A percentile compares a stretch with the other conserved stretches of the same genome.
Conservation (phyloP, 2,888 invertebrate species). For the Tetragonisca angustula region DNA sequence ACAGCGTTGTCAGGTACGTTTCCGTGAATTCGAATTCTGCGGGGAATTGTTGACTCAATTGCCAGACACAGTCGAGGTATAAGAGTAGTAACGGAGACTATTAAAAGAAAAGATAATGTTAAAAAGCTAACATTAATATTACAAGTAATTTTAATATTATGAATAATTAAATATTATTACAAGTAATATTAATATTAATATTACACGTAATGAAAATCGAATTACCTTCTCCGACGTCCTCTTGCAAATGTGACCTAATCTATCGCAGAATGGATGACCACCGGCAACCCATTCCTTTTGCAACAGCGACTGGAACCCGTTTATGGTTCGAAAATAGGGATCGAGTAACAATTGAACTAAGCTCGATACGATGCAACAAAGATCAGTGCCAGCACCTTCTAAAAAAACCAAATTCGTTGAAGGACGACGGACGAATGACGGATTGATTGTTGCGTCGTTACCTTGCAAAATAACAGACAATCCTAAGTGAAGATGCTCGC, state of each 20-base stretch:
- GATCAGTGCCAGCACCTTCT: constrained; percentile 93
- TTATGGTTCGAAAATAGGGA: constrained; percentile 91
- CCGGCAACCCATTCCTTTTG: constrained; percentile 98
- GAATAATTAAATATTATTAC: too few species aligned
- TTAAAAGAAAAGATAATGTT: background rate
- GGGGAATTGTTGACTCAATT: constrained; percentile 94
- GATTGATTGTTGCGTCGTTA: constrained; percentile 68
- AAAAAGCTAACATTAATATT: background rate
- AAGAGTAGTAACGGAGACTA: constrained; percentile 94
- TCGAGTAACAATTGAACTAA: constrained; percentile 95
- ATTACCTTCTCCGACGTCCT: constrained; percentile 85
- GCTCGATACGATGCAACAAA: constrained; percentile 94
- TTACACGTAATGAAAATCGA: background rate
- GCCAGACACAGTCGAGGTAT: constrained; percentile 97
- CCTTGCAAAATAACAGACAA: constrained; percentile 95
- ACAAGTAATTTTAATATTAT: too few species aligned
- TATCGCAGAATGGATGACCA: constrained; percentile 94
- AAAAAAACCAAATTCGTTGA: constrained; percentile 45
- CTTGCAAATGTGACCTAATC: constrained; percentile 89
- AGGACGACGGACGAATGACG: background rate
- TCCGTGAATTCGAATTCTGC: constrained; percentile 96
- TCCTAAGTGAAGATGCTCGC: constrained; percentile 87
- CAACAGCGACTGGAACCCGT: constrained; percentile 95
- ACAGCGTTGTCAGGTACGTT: constrained; percentile 95
- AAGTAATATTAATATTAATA: background rate